Conservation (phyloP, 2,888 invertebrate genomes). For the Brenthis daphne region DNA sequence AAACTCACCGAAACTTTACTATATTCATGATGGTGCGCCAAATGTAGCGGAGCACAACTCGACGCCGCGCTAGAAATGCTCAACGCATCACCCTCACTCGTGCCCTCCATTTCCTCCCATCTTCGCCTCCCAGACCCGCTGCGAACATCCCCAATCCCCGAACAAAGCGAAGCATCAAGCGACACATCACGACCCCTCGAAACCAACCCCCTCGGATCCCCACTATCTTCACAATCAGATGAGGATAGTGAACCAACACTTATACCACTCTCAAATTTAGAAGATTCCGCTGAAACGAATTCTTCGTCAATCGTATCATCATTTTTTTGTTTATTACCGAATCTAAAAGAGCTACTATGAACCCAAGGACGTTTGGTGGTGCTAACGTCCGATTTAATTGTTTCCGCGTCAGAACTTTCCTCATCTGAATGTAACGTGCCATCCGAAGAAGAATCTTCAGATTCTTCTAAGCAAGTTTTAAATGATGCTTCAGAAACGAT, state of each 20-base stretch:
- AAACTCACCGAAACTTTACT: constrained; percentile 77
- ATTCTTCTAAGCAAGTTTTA: constrained; percentile 70
- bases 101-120: constrained; percentile 74
- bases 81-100: constrained; percentile 74
- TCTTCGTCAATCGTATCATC: constrained; percentile 59
- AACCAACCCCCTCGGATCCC: constrained; percentile 12
- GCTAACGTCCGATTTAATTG: constrained; percentile 70
- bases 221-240: constrained; percentile 69
- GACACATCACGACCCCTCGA: constrained; percentile 48
- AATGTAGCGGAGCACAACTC: constrained; percentile 72
- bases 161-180: constrained; percentile 72
- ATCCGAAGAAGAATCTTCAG: constrained; percentile 61
- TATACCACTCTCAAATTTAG: constrained; percentile 71
- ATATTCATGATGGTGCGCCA: constrained; percentile 72
- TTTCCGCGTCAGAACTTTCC: constrained; percentile 71
- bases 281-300: constrained; percentile 52
- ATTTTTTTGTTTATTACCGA: constrained; percentile 57
- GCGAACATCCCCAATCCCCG: constrained; percentile 74
- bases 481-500: constrained; percentile 70
- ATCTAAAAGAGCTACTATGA: constrained; percentile 73
- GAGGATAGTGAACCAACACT: constrained; percentile 67
- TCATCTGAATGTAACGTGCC: constrained; percentile 71
- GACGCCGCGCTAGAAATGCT: constrained; percentile 77
- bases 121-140: constrained; percentile 78
- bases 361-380: constrained; percentile 73